These are phyloP conservation scores for Drosophila acutilabella DNA, from an alignment of 2,888 invertebrate species.

Conservation along the genomic window DNA sequence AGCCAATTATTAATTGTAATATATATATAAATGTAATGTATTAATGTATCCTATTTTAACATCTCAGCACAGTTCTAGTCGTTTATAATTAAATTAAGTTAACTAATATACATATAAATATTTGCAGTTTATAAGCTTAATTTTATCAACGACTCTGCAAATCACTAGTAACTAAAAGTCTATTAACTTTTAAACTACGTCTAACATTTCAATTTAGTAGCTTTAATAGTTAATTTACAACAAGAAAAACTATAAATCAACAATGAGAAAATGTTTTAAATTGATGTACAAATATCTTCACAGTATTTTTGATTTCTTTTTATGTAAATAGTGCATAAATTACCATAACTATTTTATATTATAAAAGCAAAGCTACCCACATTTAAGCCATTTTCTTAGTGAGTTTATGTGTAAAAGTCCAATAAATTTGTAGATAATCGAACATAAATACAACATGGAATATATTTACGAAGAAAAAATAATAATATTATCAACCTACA, in stretches of 20 bases:
- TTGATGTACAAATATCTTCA: slow-evolving; percentile 60
- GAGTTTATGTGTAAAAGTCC: slow-evolving; percentile 49
- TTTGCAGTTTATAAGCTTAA: neutral
- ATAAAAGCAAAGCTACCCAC: slow-evolving; percentile 25
- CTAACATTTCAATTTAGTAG: slow-evolving; percentile 33
- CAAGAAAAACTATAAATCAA: slow-evolving; percentile 27
- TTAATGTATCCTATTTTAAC: slow-evolving; percentile 29
- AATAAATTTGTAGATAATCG: slow-evolving; percentile 45
- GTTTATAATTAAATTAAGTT: slow-evolving; percentile 27
- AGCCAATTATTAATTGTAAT: slow-evolving; percentile 28
- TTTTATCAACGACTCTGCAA: slow-evolving; percentile 36
- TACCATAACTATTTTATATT: slow-evolving; percentile 3
- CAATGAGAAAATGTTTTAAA: slow-evolving; percentile 33
- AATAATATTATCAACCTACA: slow-evolving; percentile 39
- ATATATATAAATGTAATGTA: slow-evolving; percentile 14
- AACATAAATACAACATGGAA: slow-evolving; percentile 30
- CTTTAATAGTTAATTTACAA: slow-evolving; percentile 40
- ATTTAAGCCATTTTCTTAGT: slow-evolving; percentile 43
- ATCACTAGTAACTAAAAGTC: slow-evolving; percentile 10
- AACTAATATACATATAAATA: neutral
- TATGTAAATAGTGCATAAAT: slow-evolving; percentile 37
- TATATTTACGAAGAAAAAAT: slow-evolving; percentile 30
- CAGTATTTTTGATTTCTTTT: slow-evolving; percentile 16
- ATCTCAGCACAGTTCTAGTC: slow-evolving; percentile 73
- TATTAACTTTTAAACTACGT: slow-evolving; percentile 12